Evolutionary conservation across 2,797 vertebrate genomes (phyloP), one percentile per base, ranked within the genome.

Genomic region (Choloepus didactylus): DNA sequence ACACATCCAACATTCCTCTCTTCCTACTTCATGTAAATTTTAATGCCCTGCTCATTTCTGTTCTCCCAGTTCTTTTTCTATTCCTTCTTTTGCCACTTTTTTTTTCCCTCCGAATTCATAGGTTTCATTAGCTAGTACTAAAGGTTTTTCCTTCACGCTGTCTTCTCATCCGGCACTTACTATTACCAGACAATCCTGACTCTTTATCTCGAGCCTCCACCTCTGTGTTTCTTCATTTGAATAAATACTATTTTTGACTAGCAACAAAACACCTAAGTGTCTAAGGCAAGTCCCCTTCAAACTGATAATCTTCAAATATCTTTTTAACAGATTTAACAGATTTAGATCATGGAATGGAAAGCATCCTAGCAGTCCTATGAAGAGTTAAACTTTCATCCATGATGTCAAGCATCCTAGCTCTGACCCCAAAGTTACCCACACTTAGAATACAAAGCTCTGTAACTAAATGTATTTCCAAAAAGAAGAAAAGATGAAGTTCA

Each of bases 331-430:
- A 35, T 66, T 62, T 12, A 16, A 7, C 2, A 2, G 2, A 25
- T 31, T 0, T 9, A 44, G 12, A 35, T 2, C 27, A 72, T 11
- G 41, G 2, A 15, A 31, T 3, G 54, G 31, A 29, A 16, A 21
- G 9, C 66, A 51, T 1, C 27, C 1, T 44, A 10, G 8, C 11
- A 4, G 5, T 38, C 23, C 25, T 46, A 51, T 72, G 21, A 38
- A 9, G 35, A n/a, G 16, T 5, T 15, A 79, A 3, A 0, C 1
- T 3, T 9, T 5, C 5, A 29, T 5, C 25, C 6, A 6, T 0
- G 6, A 9, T 16, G 0, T 27, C 5, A 6, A 6, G n/a, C 19
- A 3, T 11, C 16, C 49, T 49, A 9, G 4, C 14, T 46, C 16
- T 18, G 12, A 6, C 11, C 35, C 35, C 54, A 46, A 7, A 64